These are phyloP conservation scores for Opisthocomus hoazin DNA, from an alignment of 2,113 vertebrate species.

Conservation along the genomic window DNA sequence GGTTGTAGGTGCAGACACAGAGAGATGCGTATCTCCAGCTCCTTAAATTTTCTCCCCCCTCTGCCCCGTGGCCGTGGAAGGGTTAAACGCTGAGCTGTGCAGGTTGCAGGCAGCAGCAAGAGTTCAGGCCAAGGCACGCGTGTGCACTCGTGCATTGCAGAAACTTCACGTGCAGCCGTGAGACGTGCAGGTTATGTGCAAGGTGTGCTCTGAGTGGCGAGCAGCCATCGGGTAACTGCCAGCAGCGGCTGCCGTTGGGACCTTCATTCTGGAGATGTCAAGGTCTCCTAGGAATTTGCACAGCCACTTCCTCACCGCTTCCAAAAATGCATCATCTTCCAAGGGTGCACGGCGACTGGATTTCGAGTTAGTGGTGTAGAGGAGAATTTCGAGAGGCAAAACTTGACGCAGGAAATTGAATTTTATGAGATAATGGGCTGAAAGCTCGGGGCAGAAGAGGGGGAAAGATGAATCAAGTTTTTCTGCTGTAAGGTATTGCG, in stretches of 20 bases:
- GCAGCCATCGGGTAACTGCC: not conserved
- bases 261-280: not conserved
- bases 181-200: fast-evolving
- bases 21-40: not conserved
- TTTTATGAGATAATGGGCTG: not conserved
- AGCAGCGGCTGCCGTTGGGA: fast-evolving
- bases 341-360: not conserved
- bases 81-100: not conserved
- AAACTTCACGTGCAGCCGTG: fast-evolving
- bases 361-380: not conserved
- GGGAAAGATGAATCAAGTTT: not conserved
- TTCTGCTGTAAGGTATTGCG: not conserved
- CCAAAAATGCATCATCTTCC: not conserved
- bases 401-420: not conserved
- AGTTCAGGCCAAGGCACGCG: fast-evolving
- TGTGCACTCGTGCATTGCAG: not conserved
- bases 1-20: fast-evolving
- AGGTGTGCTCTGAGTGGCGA: not conserved
- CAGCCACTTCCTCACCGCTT: fast-evolving
- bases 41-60: not conserved
- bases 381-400: not conserved
- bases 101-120: fast-evolving
- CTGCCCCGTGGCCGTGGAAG: fast-evolving
- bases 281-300: not conserved
- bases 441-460: not conserved